Percentiles rank a stretch among this genome's conserved stretches.
Evolutionary conservation across 2,888 invertebrate genomes (phyloP).

Genomic region (Lasioglossum villosulum): DNA sequence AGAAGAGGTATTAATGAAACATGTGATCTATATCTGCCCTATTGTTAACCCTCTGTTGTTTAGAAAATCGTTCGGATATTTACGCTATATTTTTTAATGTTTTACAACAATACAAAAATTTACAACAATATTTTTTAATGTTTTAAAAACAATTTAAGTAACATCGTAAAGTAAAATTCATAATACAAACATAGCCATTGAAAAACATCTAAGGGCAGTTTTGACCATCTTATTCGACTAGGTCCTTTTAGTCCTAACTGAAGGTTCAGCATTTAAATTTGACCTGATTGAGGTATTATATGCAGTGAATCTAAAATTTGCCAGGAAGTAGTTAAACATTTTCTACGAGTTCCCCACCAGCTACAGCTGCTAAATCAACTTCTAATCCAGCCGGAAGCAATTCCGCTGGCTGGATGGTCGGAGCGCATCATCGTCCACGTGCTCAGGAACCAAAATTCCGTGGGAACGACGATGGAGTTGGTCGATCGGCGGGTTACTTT

Average conservation of each 20-base stretch:
- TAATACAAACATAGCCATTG: no score
- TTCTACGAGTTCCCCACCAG: background rate
- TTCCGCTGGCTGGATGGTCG: background rate
- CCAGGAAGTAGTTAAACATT: background rate
- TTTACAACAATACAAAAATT: no score
- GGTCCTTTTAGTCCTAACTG: no score
- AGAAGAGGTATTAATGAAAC: background rate
- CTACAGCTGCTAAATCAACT: background rate
- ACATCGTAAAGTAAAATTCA: no score
- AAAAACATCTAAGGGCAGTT: no score
- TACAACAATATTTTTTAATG: no score
- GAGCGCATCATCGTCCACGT: background rate
- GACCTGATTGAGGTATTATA: background rate
- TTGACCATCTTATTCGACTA: no score
- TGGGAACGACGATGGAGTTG: background rate
- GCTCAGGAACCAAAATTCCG: background rate
- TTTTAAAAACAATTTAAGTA: no score
- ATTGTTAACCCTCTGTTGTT: background rate
- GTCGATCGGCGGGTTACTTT: constrained; percentile 36
- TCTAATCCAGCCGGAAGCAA: background rate
- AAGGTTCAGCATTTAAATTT: background rate
- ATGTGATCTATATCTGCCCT: background rate
- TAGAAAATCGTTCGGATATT: background rate
- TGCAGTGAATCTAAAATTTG: background rate
- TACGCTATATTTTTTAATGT: no score